These are phyloP conservation scores for Calyptommatus sinebrachiatus DNA, from an alignment of 2,113 vertebrate genomes.

Conservation along the genomic window DNA sequence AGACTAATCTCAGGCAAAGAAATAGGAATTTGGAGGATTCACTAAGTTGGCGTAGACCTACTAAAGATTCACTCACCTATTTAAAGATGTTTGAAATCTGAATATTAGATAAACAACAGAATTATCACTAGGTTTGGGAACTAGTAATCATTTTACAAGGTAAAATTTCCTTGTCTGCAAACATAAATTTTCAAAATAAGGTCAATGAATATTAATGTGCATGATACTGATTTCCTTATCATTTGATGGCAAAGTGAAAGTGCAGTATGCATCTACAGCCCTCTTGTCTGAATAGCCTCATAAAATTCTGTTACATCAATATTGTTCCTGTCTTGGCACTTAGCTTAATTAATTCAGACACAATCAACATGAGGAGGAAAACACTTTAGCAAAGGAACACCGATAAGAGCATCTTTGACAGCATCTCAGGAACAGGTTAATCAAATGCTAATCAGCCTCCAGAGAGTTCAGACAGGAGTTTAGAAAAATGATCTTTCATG, in stretches of 20 bases:
- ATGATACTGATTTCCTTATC: constrained; percentile 52
- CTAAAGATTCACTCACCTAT: background rate
- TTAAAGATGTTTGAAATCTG: background rate
- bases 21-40: no score
- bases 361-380: constrained; percentile 65
- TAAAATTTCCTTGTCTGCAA: constrained; percentile 41
- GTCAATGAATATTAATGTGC: constrained; percentile 59
- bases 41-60: background rate
- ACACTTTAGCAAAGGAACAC: constrained; percentile 29
- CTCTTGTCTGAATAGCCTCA: constrained; percentile 53
- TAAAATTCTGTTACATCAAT: constrained; percentile 67
- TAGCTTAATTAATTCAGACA: constrained; percentile 62
- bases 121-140: background rate
- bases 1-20: no score
- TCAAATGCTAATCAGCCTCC: constrained; percentile 65
- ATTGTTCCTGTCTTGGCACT: constrained; percentile 62
- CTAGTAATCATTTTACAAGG: background rate
- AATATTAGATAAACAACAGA: background rate
- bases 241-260: constrained; percentile 23
- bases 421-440: constrained; percentile 64
- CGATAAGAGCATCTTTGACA: constrained; percentile 28
- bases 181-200: constrained; percentile 57
- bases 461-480: constrained; percentile 62
- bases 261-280: background rate
- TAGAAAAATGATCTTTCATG: constrained; percentile 50